Conservation (phyloP, 2,113 vertebrate genomes). For the Sinocyclocheilus anophthalmus region DNA sequence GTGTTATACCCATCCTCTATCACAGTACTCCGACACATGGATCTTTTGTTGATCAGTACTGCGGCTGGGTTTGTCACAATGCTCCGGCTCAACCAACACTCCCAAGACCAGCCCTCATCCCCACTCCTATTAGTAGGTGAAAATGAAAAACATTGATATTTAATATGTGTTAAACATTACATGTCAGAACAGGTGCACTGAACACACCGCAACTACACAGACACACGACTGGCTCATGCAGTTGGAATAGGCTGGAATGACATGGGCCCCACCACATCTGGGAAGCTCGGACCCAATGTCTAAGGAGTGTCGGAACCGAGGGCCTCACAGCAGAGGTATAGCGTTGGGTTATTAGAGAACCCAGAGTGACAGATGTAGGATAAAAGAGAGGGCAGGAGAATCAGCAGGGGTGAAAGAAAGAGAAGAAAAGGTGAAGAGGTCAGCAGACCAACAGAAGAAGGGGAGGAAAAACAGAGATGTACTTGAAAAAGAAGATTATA, state of each 20-base stretch:
- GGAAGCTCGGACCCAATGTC: too few relatives aligned
- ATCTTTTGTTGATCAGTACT: too few relatives aligned
- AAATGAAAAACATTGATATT: not conserved
- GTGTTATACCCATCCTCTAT: too few relatives aligned
- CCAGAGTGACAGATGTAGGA: constrained; percentile 73
- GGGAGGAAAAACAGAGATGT: constrained; percentile 60
- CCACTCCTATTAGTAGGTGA: not conserved
- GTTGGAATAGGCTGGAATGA: not conserved
- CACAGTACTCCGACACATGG: too few relatives aligned
- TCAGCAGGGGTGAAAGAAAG: constrained; percentile 72
- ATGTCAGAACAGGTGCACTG: constrained; percentile 2
- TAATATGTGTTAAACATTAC: not conserved
- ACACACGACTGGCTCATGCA: not conserved
- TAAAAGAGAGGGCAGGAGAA: constrained; percentile 70
- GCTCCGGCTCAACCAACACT: too few relatives aligned
- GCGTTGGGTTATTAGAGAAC: constrained; percentile 33
- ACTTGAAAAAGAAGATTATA: constrained; percentile 44
- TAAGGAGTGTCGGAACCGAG: too few relatives aligned
- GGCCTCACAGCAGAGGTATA: constrained; percentile 37
- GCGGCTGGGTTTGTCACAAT: too few relatives aligned
- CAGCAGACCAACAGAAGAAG: constrained; percentile 61
- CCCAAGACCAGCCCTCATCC: too few relatives aligned
- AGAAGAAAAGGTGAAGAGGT: constrained; percentile 69
- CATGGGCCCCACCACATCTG: not conserved
- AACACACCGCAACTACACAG: constrained; percentile 5